phyloP scores from a whole-genome alignment of 2,797 vertebrate species.

The Bucorvus abyssinicus region DNA sequence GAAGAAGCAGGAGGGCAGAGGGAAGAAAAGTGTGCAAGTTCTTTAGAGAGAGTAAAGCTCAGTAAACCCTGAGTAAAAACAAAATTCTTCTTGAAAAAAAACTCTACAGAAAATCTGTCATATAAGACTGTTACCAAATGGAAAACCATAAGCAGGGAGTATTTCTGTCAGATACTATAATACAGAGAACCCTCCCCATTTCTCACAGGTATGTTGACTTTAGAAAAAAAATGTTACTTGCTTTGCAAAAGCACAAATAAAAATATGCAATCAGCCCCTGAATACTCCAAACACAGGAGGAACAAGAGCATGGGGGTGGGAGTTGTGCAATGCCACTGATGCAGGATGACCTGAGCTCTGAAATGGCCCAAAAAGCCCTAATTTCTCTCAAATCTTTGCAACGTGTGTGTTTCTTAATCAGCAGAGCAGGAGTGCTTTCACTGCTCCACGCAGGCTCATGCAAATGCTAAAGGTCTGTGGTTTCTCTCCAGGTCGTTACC shows the following conservation, averaged over 20 bases:
- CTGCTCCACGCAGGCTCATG: background rate
- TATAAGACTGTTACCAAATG: background rate
- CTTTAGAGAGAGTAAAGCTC: background rate
- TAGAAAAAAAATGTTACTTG: background rate
- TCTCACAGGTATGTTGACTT: background rate
- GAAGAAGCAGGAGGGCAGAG: background rate
- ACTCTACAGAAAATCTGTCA: background rate
- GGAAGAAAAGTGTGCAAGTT: background rate
- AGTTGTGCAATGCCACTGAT: accelerated
- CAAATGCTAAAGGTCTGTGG: background rate
- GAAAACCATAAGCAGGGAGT: background rate
- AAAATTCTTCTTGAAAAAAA: background rate
- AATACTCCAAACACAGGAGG: background rate
- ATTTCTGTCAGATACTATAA: background rate
- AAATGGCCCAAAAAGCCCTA: background rate
- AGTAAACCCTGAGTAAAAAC: background rate
- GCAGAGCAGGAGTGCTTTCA: background rate
- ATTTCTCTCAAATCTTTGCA: background rate
- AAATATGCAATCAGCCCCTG: background rate
- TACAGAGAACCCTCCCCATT: background rate
- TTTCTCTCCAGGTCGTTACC: background rate
- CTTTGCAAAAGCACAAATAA: background rate
- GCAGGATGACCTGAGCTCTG: background rate
- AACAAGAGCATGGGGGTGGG: accelerated
- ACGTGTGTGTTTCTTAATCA: background rate